Evolutionary conservation across 2,888 invertebrate genomes (phyloP), one percentile per base, ranked within the genome.

Genomic region (Pocota personata): DNA sequence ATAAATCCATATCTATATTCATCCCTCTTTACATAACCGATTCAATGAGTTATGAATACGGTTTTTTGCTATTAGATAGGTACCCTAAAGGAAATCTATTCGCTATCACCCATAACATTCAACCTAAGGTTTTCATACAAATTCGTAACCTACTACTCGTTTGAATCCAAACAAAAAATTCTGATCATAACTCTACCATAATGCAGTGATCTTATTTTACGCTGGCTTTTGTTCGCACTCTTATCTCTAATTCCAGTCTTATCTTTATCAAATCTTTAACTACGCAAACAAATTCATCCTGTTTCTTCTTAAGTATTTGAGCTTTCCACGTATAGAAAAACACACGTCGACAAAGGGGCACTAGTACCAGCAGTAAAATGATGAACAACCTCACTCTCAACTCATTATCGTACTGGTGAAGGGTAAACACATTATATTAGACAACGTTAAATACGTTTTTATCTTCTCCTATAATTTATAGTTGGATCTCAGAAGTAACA

Each of bases 251-350:
- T 52, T 48, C 12, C 19, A 64, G 27, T 69, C 62, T 62, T 64
- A 50, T 77, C 69, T 64, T 57, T 32, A 58, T 40, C 5, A 62
- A 62, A 58, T 32, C 69, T 55, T 75, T 55, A 71, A 5, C 43
- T 77, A 5, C 4, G 24, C 52, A 83, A 83, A 83, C 72, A 83
- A 58, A 72, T 37, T 66, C 52, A 83, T 83, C 60, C 66, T 72
- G 52, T 58, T 78, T 60, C 48, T 52, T 35, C 10, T 32, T 27
- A 14, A 32, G 48, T 50, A 73, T 72, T 48, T 12, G 10, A 57
- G 27, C 64, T 48, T 46, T 62, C 7, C 4, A 52, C 14, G 1
- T 32, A 40, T 24, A 24, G 10, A 78, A n/a, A 30, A 37, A 58
- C 16, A 12, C 30, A 5, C 10, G 1, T 12, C 43, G 32, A 55